Evolutionary conservation across 2,797 vertebrate species (phyloP), one percentile per base, ranked within the genome.

Genomic region (Hippoglossus hippoglossus): DNA sequence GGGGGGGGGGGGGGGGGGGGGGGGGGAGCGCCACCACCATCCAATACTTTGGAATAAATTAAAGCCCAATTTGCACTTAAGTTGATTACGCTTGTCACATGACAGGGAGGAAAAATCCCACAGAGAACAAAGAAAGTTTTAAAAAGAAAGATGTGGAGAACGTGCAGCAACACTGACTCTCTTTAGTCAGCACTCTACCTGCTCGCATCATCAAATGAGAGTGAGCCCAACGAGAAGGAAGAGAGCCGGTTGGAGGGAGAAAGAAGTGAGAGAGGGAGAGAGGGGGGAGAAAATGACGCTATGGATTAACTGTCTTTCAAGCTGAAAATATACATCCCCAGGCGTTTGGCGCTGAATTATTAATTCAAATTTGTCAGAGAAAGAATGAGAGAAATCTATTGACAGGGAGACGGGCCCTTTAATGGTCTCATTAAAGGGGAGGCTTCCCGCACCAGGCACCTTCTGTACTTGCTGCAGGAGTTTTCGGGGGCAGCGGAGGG

Each of bases 301-400:
- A 95, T 95, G 93, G 95, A 96, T 97, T 96, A 96, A 91, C 95
- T 95, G 95, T 95, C 95, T 94, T 95, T 95, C 93, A 93, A 90
- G 92, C 89, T 90, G 87, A 94, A 95, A 95, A 94, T 94, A 94
- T 94, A 94, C 92, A 94, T 95, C 95, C 94, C 93, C 85, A 89
- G 93, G 94, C 93, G 63, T 85, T 84, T 83, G 87, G 75, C 86
- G 82, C 91, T 96, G 94, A 96, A 96, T 96, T 95, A 96, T 96
- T 96, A 93, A 96, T 95, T 95, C 90, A 95, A 93, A 94, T 95
- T 94, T 95, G 93, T 94, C 91, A 93, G 83, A 89, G 78, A 91
- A 88, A 91, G 90, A 90, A 93, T 92, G 91, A 94, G 92, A 93
- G 93, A 93, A 93, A 93, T 93, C 89, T 95, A 95, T 94, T 93